phyloP scores from a whole-genome alignment of 2,113 vertebrate genomes.

The Acinonyx jubatus region DNA sequence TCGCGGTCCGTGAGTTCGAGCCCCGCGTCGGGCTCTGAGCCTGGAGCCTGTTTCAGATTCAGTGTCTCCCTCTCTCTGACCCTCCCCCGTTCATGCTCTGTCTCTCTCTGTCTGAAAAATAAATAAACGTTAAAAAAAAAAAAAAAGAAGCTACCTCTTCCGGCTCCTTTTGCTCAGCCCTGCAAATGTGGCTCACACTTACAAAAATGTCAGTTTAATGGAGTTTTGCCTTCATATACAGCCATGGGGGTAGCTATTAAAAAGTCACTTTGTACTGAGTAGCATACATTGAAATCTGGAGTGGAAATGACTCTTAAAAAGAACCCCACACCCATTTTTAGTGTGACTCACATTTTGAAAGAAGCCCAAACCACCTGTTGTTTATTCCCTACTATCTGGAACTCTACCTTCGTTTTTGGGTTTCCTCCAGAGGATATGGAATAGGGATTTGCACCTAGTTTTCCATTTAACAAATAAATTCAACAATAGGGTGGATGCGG shows the following conservation, averaged over 20 bases:
- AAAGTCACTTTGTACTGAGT: not conserved
- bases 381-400: slow-evolving; percentile 63
- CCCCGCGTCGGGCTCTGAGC: too few species aligned
- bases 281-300: slow-evolving; percentile 6
- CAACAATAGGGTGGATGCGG: not conserved
- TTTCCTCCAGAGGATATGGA: slow-evolving; percentile 37
- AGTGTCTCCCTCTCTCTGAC: too few species aligned
- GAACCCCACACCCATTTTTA: not conserved
- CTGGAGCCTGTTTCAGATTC: too few species aligned
- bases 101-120: too few species aligned
- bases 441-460: slow-evolving; percentile 3
- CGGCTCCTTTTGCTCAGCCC: not conserved
- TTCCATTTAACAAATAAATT: slow-evolving; percentile 45
- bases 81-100: too few species aligned
- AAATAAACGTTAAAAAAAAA: too few species aligned
- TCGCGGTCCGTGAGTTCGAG: too few species aligned
- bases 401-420: slow-evolving; percentile 54
- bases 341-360: slow-evolving; percentile 56
- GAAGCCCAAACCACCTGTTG: slow-evolving; percentile 63
- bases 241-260: not conserved
- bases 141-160: not conserved
- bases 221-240: not conserved
- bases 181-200: not conserved
- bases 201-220: not conserved
- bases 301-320: slow-evolving; percentile 41